Base-by-base conservation (phyloP, 2,797 vertebrate species). In the Denticeps clupeoides region DNA sequence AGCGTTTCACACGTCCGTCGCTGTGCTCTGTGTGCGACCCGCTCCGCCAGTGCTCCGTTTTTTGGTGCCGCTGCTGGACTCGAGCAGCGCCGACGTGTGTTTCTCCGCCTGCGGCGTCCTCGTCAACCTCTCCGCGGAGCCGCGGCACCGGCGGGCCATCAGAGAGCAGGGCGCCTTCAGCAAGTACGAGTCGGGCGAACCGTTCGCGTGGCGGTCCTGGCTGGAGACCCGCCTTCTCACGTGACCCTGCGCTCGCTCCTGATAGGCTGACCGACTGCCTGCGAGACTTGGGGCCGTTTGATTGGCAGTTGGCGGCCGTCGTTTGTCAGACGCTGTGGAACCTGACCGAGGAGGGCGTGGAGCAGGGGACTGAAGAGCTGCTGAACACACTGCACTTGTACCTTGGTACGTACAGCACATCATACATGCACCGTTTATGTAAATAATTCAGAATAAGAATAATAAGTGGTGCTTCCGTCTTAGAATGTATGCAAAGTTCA, bases 281-380 rank as follows among this genome's bases (percentile, higher is more conserved):
- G 58, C 80, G 63, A 69, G 91, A 94, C 72, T 87, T 96, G 1
- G 93, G 89, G 31, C 81, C 85, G 0, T 74, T 69, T 43, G 92
- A 99, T 56, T 97, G 93, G 93, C 89, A 91, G 76, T 72, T 99
- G 69, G 89, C 88, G 3, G 82, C 83, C 37, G 77, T 94, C 71
- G 71, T 87, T 45, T 99, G 93, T 79, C 93, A 91, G 80, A 89
- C 89, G 1, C 55, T 97, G 58, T 98, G 92, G 91, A 99, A 99
- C 78, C 79, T 87, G 70, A 89, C 75, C 21, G 86, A 87, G 33
- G 69, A 73, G 10, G 32, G 19, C 28, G 55, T 25, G 5, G 38
- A 21, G 1, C 68, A 77, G 55, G 74, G 81, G 42, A 65, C 67
- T 4, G 27, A 61, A 23, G 60, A 48, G 0, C 79, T 97, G 53